Base-by-base conservation (phyloP, 2,797 vertebrate species). In the Anguilla pacifica region DNA sequence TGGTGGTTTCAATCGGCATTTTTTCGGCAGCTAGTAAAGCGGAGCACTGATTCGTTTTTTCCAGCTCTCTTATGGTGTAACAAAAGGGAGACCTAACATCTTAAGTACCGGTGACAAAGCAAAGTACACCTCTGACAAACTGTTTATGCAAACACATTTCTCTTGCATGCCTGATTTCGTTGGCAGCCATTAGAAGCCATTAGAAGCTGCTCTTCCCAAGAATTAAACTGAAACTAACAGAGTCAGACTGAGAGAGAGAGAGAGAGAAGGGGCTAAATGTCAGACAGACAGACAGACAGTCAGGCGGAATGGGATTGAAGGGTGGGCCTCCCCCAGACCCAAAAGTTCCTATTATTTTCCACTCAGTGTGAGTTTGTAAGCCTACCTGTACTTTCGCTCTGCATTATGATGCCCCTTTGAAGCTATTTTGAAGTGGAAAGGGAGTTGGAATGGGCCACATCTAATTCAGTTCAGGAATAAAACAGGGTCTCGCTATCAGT, bases 381-480 rank as follows among this genome's bases (percentile, higher is more conserved):
- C 55, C 35, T 85, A 85, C 59, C 31, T 59, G n/a, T 39, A 28
- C 84, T 55, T 57, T 85, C 39, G 31, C 7, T 51, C 57, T 61
- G 83, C 2, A 85, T 85, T 19, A 64, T 19, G 22, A n/a, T 67
- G 55, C 55, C 57, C 59, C 57, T 64, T 85, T 82, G 84, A 25
- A 67, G 59, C 1, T 64, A 85, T 85, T 85, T 64, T 61, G 7
- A 64, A 61, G 51, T 59, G 15, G 28, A 49, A 55, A 35, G 84
- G 17, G 35, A n/a, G 79, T 28, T 49, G 79, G 46, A 82, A 82
- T 51, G 79, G 79, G 79, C 46, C 46, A 82, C 79, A 51, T 82
- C 79, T 82, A 82, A 82, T 82, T 82, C 79, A 7, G 79, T 51
- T 82, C 79, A 51, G 46, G 79, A 86, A 86, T 74, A 86, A 86